Evolutionary conservation across 1,140 invertebrate species (phyloP).

Genomic region (Megalopta genalis): DNA sequence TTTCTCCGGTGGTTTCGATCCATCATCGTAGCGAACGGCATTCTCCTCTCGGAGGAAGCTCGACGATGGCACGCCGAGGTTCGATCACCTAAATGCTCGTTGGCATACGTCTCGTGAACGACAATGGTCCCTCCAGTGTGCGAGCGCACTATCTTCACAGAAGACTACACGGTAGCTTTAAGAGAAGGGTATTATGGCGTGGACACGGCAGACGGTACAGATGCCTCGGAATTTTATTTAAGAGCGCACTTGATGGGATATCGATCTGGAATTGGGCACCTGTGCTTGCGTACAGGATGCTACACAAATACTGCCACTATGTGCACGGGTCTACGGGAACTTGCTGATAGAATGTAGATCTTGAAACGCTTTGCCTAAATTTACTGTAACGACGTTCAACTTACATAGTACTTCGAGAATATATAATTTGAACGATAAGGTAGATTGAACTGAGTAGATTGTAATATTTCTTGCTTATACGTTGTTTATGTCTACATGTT

Average conservation of each 20-base stretch:
- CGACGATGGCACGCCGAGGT: neutral
- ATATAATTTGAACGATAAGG: no score
- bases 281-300: neutral
- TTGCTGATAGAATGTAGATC: no score
- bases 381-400: no score
- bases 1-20: constrained; percentile 2
- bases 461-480: no score
- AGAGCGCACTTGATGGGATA: neutral
- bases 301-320: no score
- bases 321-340: no score
- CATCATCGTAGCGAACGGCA: constrained; percentile 18
- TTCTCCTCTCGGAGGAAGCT: neutral
- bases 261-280: neutral
- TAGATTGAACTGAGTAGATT: no score
- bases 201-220: neutral
- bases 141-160: neutral
- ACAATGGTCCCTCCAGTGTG: neutral
- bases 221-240: neutral
- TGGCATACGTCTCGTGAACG: neutral
- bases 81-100: constrained; percentile 1
- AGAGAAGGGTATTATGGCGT: neutral
- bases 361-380: no score
- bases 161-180: neutral
- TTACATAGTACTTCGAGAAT: no score
- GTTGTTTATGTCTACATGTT: no score